Evolutionary conservation across 2,113 vertebrate genomes (phyloP), one percentile per base, ranked within the genome.

Genomic region (Neodontobutis hainanensis): DNA sequence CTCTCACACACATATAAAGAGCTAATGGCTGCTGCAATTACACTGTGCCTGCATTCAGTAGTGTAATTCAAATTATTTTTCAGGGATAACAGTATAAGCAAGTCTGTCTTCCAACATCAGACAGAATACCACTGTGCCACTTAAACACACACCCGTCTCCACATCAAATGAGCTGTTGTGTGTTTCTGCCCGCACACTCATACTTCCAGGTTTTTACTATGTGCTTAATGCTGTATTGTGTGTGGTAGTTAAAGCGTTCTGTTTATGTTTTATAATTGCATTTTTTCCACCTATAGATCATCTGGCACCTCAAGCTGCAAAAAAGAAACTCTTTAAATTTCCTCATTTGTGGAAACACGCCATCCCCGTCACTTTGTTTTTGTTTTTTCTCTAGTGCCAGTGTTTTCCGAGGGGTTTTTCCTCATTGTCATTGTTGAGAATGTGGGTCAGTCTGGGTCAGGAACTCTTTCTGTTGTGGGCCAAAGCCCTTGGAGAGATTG

Each of bases 361-460:
- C 11, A 34, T 14, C 15, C 36, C 27, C 38, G 16, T 8, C 14
- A 16, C 12, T 16, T 51, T 65, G n/a, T 61, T 68, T 72, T 77
- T 48, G 11, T 78, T 38, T 80, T 73, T 81, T 65, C 47, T 65
- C 55, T 11, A 57, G 27, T 56, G 51, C 60, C 63, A 57, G 3
- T 8, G 19, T 52, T 80, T 81, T 76, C 68, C 61, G 64, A 70
- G 70, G 85, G 84, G 72, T 82, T 85, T 88, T 84, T 81, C 84
- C 32, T 55, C 52, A 55, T 80, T 60, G 60, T 70, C 76, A 50
- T 76, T 62, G 32, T 48, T 15, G 55, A 58, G 19, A 73, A 65
- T 74, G 75, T 60, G 56, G 49, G 40, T 69, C 65, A 80, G 52
- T 72, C 76, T 57, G 63, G 78, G 75, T 85, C 52, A 70, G 58